These are phyloP conservation scores for pig (Sus scrofa) DNA, from an alignment of 2,113 vertebrate species.

Conservation along the genomic window DNA sequence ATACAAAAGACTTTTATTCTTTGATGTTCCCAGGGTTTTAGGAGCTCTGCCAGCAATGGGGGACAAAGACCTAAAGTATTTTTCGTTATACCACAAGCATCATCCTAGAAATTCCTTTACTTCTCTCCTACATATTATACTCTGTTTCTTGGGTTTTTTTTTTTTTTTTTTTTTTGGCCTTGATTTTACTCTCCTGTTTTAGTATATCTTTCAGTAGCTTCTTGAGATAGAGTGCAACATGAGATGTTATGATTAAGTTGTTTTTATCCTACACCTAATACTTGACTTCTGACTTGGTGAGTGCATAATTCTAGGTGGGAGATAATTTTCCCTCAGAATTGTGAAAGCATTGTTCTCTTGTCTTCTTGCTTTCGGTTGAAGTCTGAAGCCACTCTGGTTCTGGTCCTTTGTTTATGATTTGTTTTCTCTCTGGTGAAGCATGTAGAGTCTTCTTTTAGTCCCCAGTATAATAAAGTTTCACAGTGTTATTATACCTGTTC, in stretches of 20 bases:
- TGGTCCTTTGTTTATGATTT: not conserved
- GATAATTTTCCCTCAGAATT: not conserved
- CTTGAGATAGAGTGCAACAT: not conserved
- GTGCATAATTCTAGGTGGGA: not conserved
- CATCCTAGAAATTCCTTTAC: not conserved
- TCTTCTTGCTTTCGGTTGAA: not conserved
- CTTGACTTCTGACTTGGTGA: not conserved
- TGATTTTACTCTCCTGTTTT: not conserved
- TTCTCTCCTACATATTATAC: not conserved
- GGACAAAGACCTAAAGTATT: not conserved
- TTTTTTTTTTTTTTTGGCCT: not conserved
- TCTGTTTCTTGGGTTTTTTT: not conserved
- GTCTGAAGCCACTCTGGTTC: not conserved
- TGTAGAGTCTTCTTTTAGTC: not conserved
- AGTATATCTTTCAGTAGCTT: not conserved
- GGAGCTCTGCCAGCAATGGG: not conserved
- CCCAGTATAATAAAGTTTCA: not conserved
- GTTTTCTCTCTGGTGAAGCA: not conserved
- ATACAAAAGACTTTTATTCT: not conserved
- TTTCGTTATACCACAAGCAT: not conserved
- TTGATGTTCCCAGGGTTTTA: not conserved
- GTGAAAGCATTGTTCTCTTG: not conserved
- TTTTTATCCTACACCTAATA: not conserved
- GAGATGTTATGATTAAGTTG: not conserved
- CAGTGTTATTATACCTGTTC: not conserved